Percentiles rank a stretch among this genome's conserved stretches.
Conservation (phyloP, 2,797 vertebrate species). For the Picus viridis region DNA sequence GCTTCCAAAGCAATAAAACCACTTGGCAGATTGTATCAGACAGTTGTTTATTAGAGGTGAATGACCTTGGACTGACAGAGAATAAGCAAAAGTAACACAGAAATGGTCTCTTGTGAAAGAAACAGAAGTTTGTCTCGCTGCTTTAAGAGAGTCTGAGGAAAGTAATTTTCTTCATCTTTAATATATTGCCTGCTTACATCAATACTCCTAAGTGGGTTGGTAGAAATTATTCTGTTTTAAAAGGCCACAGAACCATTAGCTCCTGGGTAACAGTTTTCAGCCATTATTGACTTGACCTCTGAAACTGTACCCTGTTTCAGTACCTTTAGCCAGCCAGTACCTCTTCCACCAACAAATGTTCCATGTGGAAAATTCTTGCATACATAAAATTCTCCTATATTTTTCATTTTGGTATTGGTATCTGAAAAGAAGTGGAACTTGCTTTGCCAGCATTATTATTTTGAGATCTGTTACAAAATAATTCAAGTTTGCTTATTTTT, state of each 20-base stretch:
- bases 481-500: neutral
- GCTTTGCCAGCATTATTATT: neutral
- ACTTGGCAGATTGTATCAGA: constrained; percentile 33
- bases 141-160: neutral
- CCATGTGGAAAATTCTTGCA: neutral
- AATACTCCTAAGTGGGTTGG: neutral
- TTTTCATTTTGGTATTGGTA: neutral
- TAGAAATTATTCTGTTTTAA: neutral
- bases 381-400: neutral
- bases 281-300: neutral
- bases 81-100: neutral
- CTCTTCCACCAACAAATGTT: neutral
- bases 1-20: neutral
- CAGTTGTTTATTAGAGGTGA: constrained; percentile 24
- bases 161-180: neutral
- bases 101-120: neutral
- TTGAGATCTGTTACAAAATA: neutral
- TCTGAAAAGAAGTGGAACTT: neutral
- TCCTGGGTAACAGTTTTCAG: neutral
- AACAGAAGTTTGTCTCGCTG: neutral
- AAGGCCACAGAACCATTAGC: neutral
- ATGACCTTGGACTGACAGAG: constrained; percentile 12
- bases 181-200: neutral
- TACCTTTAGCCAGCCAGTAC: neutral
- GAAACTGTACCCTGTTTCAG: neutral